These are phyloP conservation scores for Eubasilissa splendida DNA, from an alignment of 2,888 invertebrate genomes.

Conservation along the genomic window DNA sequence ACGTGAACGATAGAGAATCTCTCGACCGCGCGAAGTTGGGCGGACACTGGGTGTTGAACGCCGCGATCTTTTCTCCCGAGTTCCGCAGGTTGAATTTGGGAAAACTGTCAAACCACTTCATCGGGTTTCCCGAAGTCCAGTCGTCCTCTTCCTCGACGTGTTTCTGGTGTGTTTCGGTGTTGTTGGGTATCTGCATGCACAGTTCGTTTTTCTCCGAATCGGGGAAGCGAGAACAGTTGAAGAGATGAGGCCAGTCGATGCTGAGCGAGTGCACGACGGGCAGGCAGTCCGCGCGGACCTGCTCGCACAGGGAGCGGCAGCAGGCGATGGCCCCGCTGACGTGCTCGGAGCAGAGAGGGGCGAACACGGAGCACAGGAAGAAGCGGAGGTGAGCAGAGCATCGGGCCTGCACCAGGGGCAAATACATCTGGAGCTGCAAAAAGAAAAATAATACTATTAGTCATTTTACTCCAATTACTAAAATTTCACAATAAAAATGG, in stretches of 20 bases:
- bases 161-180: constrained; percentile 63
- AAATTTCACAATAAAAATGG: not conserved
- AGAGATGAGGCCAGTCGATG: constrained; percentile 79
- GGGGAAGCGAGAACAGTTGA: constrained; percentile 87
- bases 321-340: constrained; percentile 88
- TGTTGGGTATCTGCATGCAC: constrained; percentile 81
- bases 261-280: constrained; percentile 77
- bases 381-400: constrained; percentile 88
- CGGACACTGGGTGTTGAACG: constrained; percentile 71
- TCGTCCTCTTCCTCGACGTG: constrained; percentile 37
- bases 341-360: constrained; percentile 92
- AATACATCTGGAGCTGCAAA: constrained; percentile 78
- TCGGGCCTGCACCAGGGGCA: constrained; percentile 82
- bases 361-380: constrained; percentile 91
- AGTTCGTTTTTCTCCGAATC: constrained; percentile 79
- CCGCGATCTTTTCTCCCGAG: constrained; percentile 61
- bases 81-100: constrained; percentile 67
- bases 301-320: constrained; percentile 89
- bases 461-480: not conserved
- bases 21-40: constrained; percentile 72
- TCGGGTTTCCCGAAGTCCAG: constrained; percentile 41
- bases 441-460: constrained; percentile 22
- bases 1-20: constrained; percentile 70
- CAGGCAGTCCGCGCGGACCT: constrained; percentile 81
- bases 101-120: constrained; percentile 42